Conservation (phyloP, 2,888 invertebrate genomes). For the Lissonota sp. region DNA sequence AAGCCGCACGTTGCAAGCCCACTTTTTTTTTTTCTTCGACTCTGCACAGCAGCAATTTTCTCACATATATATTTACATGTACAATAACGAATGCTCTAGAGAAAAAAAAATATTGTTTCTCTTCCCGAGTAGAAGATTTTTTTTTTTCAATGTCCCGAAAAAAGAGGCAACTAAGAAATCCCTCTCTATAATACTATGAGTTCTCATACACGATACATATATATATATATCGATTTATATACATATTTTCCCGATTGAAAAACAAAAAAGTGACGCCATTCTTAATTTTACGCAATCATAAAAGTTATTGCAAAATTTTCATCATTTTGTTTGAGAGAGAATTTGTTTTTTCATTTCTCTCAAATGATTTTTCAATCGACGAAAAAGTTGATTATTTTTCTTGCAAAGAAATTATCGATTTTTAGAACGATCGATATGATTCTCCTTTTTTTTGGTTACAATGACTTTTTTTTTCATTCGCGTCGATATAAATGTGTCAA, state of each 20-base stretch:
- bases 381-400: too few relatives aligned
- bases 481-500: too few relatives aligned
- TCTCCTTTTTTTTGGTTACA: too few relatives aligned
- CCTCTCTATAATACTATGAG: slow-evolving; percentile 37
- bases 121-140: slow-evolving; percentile 20
- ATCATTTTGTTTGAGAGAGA: neutral
- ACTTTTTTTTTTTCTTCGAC: slow-evolving; percentile 5
- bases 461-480: too few relatives aligned
- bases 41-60: slow-evolving; percentile 41
- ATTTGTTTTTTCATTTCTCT: slow-evolving; percentile 1
- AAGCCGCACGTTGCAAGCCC: slow-evolving; percentile 30
- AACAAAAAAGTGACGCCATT: neutral
- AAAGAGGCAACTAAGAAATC: slow-evolving; percentile 11
- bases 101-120: neutral
- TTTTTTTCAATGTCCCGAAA: slow-evolving; percentile 14
- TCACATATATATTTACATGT: slow-evolving; percentile 38
- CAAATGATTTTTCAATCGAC: neutral
- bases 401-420: too few relatives aligned
- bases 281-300: neutral
- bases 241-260: neutral
- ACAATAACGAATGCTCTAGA: slow-evolving; percentile 12
- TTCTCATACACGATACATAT: slow-evolving; percentile 40
- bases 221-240: slow-evolving; percentile 6
- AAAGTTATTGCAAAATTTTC: neutral
- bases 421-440: too few relatives aligned